Conservation (phyloP, 2,113 vertebrate genomes). For the Calyptommatus sinebrachiatus region DNA sequence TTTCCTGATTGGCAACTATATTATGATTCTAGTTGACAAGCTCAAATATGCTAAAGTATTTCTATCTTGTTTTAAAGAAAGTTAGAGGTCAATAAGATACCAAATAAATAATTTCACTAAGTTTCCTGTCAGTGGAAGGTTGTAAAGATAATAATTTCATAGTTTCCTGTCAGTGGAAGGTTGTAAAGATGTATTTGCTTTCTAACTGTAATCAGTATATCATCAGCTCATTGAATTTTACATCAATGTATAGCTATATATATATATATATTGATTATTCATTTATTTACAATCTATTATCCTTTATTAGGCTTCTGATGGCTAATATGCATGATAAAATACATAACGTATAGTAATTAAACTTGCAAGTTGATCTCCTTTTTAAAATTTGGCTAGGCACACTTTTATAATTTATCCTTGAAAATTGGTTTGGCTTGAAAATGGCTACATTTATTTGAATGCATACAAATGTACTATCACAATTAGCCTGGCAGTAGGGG, state of each 20-base stretch:
- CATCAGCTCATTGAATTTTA: not conserved
- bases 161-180: not conserved
- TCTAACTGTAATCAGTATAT: not conserved
- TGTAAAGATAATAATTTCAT: not conserved
- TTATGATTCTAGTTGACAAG: not conserved
- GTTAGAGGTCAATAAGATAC: not conserved
- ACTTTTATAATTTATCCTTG: slow-evolving; percentile 12
- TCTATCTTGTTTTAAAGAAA: not conserved
- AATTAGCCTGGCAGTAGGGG: slow-evolving; percentile 37
- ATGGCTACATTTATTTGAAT: slow-evolving; percentile 29
- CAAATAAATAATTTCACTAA: not conserved
- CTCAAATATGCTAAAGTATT: not conserved
- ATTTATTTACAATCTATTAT: slow-evolving; percentile 23
- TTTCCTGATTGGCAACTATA: not conserved
- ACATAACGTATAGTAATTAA: slow-evolving; percentile 9
- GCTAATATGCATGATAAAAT: slow-evolving; percentile 18
- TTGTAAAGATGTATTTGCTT: not conserved
- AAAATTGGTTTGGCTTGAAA: slow-evolving; percentile 38
- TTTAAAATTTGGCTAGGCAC: slow-evolving; percentile 9
- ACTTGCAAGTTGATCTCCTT: slow-evolving; percentile 3
- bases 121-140: not conserved
- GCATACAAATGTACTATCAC: slow-evolving; percentile 16
- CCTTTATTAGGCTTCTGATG: slow-evolving; percentile 5
- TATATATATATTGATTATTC: slow-evolving; percentile 22
- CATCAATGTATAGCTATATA: slow-evolving; percentile 12